phyloP scores from a whole-genome alignment of 2,113 vertebrate species.

The Tauraco erythrolophus region DNA sequence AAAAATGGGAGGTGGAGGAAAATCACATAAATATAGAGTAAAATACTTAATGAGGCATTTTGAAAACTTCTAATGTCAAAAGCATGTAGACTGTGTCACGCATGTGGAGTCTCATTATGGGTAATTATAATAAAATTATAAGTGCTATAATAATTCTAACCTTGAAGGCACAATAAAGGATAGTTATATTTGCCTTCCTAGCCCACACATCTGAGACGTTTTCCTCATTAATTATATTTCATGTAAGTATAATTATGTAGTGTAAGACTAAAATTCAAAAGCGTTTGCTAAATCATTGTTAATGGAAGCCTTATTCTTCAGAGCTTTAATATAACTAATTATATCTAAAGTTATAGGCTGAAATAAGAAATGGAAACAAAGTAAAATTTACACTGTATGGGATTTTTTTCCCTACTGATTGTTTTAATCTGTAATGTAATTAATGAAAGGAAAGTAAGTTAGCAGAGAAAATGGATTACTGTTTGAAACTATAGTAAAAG shows the following conservation, averaged over 20 bases:
- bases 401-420: conserved; percentile 23
- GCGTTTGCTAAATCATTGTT: conserved; percentile 40
- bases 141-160: conserved; percentile 84
- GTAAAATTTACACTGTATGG: not conserved
- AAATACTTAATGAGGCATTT: conserved; percentile 88
- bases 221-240: conserved; percentile 81
- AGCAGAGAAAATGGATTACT: not conserved
- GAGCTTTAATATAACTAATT: conserved; percentile 48
- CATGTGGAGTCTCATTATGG: conserved; percentile 87
- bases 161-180: conserved; percentile 83
- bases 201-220: conserved; percentile 74
- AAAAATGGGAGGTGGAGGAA: conserved; percentile 64
- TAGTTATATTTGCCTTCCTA: conserved; percentile 74
- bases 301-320: conserved; percentile 31
- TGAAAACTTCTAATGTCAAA: conserved; percentile 80
- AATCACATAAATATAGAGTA: conserved; percentile 82
- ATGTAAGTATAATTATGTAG: conserved; percentile 72
- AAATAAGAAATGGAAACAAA: conserved; percentile 31
- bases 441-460: conserved; percentile 43
- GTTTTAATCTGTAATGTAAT: conserved; percentile 63
- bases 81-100: conserved; percentile 81
- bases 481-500: not conserved
- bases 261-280: conserved; percentile 58
- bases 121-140: conserved; percentile 89
- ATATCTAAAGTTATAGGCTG: conserved; percentile 26